Conservation (phyloP, 2,113 vertebrate genomes). For the Hyperoodon ampullatus region DNA sequence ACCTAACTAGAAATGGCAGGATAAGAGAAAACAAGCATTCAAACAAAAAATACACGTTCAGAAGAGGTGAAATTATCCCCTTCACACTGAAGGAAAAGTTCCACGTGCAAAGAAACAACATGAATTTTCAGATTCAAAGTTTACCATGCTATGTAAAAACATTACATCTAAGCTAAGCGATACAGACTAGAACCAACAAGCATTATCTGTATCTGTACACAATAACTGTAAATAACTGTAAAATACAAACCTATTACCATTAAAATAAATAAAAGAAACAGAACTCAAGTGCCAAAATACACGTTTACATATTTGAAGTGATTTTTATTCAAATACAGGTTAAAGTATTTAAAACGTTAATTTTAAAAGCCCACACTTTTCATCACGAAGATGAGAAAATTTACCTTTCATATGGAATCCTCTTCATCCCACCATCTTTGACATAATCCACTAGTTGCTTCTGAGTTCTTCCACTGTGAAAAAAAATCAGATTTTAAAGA, state of each 20-base stretch:
- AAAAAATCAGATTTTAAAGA: neutral
- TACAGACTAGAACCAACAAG: accelerated
- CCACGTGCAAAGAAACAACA: neutral
- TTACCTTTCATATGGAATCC: constrained; percentile 94
- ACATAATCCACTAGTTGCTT: constrained; percentile 96
- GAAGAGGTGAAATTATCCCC: neutral
- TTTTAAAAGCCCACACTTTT: neutral
- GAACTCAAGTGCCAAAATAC: neutral
- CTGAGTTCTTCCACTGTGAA: constrained; percentile 95
- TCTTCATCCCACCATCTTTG: constrained; percentile 91
- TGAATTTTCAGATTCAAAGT: neutral
- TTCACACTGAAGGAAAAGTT: neutral
- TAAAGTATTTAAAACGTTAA: neutral
- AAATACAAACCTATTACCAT: neutral
- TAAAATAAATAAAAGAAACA: neutral
- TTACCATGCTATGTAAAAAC: no score
- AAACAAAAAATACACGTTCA: neutral
- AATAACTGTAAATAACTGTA: no score
- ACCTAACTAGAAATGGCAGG: neutral
- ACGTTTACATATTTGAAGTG: neutral
- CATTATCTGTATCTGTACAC: neutral
- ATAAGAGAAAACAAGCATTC: neutral
- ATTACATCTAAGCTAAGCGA: neutral
- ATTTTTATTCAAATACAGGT: neutral
- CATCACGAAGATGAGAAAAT: neutral